Conservation (phyloP, 1,140 invertebrate genomes). For the Drosophila pseudoobscura region DNA sequence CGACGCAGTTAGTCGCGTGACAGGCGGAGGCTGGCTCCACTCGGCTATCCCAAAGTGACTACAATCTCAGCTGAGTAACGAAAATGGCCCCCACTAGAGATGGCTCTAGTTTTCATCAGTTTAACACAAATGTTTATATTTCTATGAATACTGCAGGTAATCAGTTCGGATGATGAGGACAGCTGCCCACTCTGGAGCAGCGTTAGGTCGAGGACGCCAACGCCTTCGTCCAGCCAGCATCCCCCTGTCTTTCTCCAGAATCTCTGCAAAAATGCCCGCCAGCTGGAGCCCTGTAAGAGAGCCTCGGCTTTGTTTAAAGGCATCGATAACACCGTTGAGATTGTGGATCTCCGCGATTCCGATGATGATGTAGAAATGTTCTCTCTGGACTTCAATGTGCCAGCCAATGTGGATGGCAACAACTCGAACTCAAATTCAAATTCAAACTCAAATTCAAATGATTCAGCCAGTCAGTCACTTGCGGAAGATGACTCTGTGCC, state of each 20-base stretch:
- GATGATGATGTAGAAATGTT: slow-evolving; percentile 72
- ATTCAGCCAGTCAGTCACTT: slow-evolving; percentile 16
- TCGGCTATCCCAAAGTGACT: slow-evolving; percentile 56
- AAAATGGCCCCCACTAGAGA: neutral
- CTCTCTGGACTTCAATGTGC: slow-evolving; percentile 63
- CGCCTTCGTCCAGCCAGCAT: slow-evolving; percentile 31
- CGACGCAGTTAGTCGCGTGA: slow-evolving; percentile 70
- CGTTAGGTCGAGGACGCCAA: neutral
- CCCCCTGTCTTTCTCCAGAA: slow-evolving; percentile 58
- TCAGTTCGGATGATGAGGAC: slow-evolving; percentile 67
- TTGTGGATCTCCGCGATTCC: slow-evolving; percentile 63
- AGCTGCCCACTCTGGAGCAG: slow-evolving; percentile 28
- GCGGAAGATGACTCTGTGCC: slow-evolving; percentile 60
- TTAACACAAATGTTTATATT: neutral
- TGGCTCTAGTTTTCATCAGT: neutral
- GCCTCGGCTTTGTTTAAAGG: slow-evolving; percentile 63
- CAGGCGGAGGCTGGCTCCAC: slow-evolving; percentile 12
- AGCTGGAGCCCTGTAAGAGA: slow-evolving; percentile 57
- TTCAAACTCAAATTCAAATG: slow-evolving; percentile 44
- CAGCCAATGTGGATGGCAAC: slow-evolving; percentile 60
- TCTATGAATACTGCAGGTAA: slow-evolving; percentile 34
- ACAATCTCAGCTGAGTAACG: slow-evolving; percentile 52
- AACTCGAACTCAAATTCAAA: slow-evolving; percentile 48
- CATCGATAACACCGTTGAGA: slow-evolving; percentile 55
- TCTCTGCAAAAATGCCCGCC: slow-evolving; percentile 59